Conservation (phyloP, 2,113 vertebrate species). For the Climacteris rufus region DNA sequence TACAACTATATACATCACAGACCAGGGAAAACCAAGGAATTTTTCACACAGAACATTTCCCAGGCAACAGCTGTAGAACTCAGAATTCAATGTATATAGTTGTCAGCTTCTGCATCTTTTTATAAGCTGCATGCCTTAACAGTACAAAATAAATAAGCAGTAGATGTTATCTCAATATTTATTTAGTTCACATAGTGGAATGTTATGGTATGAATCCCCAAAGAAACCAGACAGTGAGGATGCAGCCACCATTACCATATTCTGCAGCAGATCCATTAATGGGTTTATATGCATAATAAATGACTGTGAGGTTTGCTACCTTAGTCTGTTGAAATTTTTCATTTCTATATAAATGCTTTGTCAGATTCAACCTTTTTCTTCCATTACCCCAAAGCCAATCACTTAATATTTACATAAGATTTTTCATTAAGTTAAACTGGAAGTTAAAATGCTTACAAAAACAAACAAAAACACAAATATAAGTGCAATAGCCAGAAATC, state of each 20-base stretch:
- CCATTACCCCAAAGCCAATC: neutral
- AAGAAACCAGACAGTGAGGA: neutral
- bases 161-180: neutral
- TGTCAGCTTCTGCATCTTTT: constrained; percentile 35
- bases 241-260: neutral
- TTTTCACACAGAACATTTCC: neutral
- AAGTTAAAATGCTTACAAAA: constrained; percentile 49
- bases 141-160: constrained; percentile 67
- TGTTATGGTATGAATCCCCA: constrained; percentile 43
- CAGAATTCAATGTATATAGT: constrained; percentile 14
- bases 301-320: neutral
- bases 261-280: neutral
- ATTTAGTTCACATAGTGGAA: constrained; percentile 46
- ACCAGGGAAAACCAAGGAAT: constrained; percentile 23
- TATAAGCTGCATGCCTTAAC: constrained; percentile 48
- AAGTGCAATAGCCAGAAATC: constrained; percentile 57
- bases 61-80: constrained; percentile 24
- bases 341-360: constrained; percentile 8
- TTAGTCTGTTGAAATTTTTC: constrained; percentile 6
- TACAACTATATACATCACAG: constrained; percentile 76
- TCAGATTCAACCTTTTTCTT: neutral
- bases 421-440: constrained; percentile 35
- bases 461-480: neutral
- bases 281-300: neutral
- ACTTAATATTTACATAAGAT: constrained; percentile 48